phyloP scores from a whole-genome alignment of 2,888 invertebrate genomes.

The Eurois occulta region DNA sequence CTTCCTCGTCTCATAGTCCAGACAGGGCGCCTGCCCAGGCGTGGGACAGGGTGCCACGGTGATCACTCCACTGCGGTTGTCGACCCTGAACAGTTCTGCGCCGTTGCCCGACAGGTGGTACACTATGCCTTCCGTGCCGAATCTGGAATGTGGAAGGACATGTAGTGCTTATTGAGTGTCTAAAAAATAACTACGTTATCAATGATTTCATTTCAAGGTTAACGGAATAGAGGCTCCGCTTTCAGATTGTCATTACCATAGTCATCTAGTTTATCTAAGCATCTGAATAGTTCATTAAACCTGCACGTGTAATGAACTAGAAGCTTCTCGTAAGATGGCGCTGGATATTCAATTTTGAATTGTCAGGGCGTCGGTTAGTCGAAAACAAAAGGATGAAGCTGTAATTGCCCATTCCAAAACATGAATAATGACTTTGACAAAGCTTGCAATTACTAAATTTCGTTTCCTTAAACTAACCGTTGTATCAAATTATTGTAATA shows the following conservation, averaged over 20 bases:
- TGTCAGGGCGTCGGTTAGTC: too few relatives aligned
- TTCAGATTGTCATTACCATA: neutral
- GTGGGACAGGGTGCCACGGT: slow-evolving; percentile 94
- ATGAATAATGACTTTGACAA: too few relatives aligned
- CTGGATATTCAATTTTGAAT: too few relatives aligned
- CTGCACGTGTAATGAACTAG: too few relatives aligned
- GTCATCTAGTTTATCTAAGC: too few relatives aligned
- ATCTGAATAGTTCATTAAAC: too few relatives aligned
- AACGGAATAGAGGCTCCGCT: neutral
- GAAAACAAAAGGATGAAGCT: too few relatives aligned
- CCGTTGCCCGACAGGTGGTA: slow-evolving; percentile 96
- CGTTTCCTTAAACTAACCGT: too few relatives aligned
- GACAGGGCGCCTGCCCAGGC: slow-evolving; percentile 93
- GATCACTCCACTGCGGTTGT: slow-evolving; percentile 95
- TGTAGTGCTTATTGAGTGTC: neutral
- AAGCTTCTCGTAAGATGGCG: too few relatives aligned
- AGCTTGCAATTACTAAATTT: too few relatives aligned
- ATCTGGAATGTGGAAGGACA: slow-evolving; percentile 78
- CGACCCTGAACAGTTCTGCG: slow-evolving; percentile 95
- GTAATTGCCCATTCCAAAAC: too few relatives aligned
- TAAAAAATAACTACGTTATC: neutral
- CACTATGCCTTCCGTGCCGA: slow-evolving; percentile 95
- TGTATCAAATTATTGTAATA: too few relatives aligned
- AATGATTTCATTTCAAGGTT: neutral
- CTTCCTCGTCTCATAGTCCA: slow-evolving; percentile 95